Base-by-base conservation (phyloP, 2,797 vertebrate species). In the Rhinella marina region DNA sequence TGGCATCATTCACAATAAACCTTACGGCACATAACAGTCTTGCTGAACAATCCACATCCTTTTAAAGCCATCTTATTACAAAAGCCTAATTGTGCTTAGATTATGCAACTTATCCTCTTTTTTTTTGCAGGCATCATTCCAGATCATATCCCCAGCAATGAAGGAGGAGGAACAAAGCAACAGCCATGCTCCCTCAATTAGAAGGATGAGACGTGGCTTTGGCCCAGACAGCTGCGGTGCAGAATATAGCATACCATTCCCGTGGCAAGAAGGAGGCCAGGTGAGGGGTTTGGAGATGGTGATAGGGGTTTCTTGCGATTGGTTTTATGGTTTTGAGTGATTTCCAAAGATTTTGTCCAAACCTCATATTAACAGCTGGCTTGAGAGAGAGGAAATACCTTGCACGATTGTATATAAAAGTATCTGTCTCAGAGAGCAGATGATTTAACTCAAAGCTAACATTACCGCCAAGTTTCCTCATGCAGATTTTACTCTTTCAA, bases 321-420 rank as follows among this genome's bases (percentile, higher is more conserved):
- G 52, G 48, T 59, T 88, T 88, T 88, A 52, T 61, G 59, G 68
- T 57, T 82, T 85, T 86, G 72, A 89, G 77, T 76, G 23, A 68
- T 89, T 89, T 76, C 84, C 84, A 82, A 82, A 77, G 27, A 25
- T 78, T 64, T 68, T 57, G 59, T 81, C 78, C 83, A 86, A 86
- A 84, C 87, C 73, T 83, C 81, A 82, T 84, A 84, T 78, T 83
- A 86, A 76, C 88, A 86, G 84, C 84, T 89, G 88, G 84, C 72
- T 3, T 48, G 80, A 52, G 64, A 84, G 10, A 83, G 84, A 89
- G 88, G 84, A 89, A 86, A 86, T 89, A 77, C 77, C 84, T 66
- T 77, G 52, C 80, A 68, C 73, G 78, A 68, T 89, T 89, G 88
- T 89, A 82, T 79, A 89, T 85, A 73, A 82, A 52, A 72, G 72